phyloP scores from a whole-genome alignment of 1,140 invertebrate species.

The Magallana gigas region DNA sequence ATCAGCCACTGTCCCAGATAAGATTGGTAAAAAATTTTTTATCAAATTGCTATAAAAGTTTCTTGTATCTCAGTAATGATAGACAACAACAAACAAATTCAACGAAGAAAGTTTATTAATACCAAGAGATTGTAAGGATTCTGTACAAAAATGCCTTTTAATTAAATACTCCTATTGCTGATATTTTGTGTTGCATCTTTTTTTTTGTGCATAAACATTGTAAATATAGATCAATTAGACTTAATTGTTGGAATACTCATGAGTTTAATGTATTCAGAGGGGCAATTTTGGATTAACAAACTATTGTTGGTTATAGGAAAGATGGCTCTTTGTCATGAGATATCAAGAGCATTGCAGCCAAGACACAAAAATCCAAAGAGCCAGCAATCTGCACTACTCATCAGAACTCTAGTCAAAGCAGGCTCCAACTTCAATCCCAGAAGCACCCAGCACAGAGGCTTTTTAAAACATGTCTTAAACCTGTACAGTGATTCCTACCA shows the following conservation, averaged over 20 bases:
- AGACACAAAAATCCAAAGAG: constrained; percentile 1
- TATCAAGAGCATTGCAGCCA: constrained; percentile 15
- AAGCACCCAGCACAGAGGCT: constrained; percentile 6
- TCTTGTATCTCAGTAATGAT: not conserved
- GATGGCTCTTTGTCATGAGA: constrained; percentile 50
- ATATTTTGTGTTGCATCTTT: no score
- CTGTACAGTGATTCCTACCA: not conserved
- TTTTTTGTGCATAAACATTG: no score
- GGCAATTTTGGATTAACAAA: not conserved
- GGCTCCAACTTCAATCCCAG: constrained; percentile 40
- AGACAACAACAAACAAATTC: not conserved
- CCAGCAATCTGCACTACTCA: constrained; percentile 22
- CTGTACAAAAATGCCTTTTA: no score
- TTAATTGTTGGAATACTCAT: not conserved
- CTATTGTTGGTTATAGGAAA: not conserved
- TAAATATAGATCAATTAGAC: no score
- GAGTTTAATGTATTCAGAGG: not conserved
- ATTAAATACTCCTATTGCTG: no score
- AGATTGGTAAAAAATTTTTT: constrained; percentile 39
- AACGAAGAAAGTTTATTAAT: not conserved
- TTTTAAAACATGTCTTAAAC: constrained; percentile 27
- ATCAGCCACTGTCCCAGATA: constrained; percentile 49
- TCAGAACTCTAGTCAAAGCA: constrained; percentile 31
- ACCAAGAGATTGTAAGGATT: no score
- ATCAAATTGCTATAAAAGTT: not conserved